A percentile compares a stretch with the other conserved stretches of the same genome.
These are phyloP conservation scores for Hemicrepidius hirtus DNA, from an alignment of 2,888 invertebrate genomes.

Conservation along the genomic window DNA sequence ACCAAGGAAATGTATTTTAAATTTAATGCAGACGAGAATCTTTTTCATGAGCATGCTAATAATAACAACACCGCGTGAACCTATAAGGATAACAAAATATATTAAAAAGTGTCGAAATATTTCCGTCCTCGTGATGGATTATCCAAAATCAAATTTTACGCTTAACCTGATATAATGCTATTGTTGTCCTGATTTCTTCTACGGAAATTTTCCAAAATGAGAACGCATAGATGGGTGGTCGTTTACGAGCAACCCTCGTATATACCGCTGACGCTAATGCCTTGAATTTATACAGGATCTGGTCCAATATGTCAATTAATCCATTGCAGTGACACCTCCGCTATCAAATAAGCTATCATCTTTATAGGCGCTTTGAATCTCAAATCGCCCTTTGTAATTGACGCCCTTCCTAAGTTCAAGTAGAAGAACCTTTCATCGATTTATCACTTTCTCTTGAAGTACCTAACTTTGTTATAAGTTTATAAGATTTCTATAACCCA, in stretches of 20 bases:
- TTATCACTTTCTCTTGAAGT: background rate
- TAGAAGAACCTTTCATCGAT: background rate
- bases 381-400: conserved; percentile 17
- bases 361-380: conserved; percentile 29
- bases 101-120: conserved; percentile 39
- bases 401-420: background rate
- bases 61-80: conserved; percentile 2
- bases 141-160: conserved; percentile 43
- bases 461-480: conserved; percentile 2
- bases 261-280: conserved; percentile 24
- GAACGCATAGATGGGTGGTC: conserved; percentile 19
- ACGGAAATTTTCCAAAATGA: conserved; percentile 21
- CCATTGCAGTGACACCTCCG: conserved; percentile 26
- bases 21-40: background rate
- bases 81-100: conserved; percentile 28
- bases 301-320: conserved; percentile 31
- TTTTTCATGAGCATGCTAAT: background rate
- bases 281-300: conserved; percentile 26
- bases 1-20: conserved; percentile 12
- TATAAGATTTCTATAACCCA: background rate
- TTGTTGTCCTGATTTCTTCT: conserved; percentile 36
- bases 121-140: conserved; percentile 36
- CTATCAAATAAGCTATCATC: conserved; percentile 34
- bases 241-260: conserved; percentile 22
- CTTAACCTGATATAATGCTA: conserved; percentile 34